Base-by-base conservation (phyloP, 1,140 invertebrate genomes). In the Brachionus sp. region DNA sequence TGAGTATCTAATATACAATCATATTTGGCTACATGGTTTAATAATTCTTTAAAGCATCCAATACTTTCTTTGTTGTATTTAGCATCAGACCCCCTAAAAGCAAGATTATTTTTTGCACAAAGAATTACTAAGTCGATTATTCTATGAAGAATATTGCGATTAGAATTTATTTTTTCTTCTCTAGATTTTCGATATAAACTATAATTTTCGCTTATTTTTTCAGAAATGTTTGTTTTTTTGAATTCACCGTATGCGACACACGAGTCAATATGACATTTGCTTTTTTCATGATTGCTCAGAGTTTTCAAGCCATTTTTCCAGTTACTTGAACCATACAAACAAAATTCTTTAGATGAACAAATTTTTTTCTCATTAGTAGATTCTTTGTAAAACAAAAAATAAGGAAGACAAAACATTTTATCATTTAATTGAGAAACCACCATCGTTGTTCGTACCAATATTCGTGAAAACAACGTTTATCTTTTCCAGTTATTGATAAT, bases 341-440 rank as follows among this genome's bases (percentile, higher is more conserved):
- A 66, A 29, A 66, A 66, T 29, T 66, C 62, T 25, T 29, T 23
- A 25, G 62, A 3, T 25, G 25, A 23, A 66, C 62, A 23, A 25
- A 66, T 66, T 66, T 66, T 66, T 66, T 23, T 25, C 10, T 66
- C 62, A 66, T 29, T 66, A 29, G 16, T 66, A 25, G 62, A 66
- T 66, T 66, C 19, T 23, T 66, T 66, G 25, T 25, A 66, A 66
- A 66, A 66, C 16, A 66, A 23, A 66, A 66, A 66, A 66, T 23
- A 66, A 12, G 62, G 62, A 66, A 66, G 25, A 66, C 62, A 66
- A 66, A 66, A 66, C 62, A 66, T 66, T 66, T 29, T 66, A 66
- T 66, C 25, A 25, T 66, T 66, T 25, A 29, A 66, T 12, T 25
- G 16, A 29, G 62, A 66, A 66, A 66, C 62, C 62, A 66, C 62